Evolutionary conservation across 2,888 invertebrate genomes (phyloP).

Genomic region (Auanema sp.): DNA sequence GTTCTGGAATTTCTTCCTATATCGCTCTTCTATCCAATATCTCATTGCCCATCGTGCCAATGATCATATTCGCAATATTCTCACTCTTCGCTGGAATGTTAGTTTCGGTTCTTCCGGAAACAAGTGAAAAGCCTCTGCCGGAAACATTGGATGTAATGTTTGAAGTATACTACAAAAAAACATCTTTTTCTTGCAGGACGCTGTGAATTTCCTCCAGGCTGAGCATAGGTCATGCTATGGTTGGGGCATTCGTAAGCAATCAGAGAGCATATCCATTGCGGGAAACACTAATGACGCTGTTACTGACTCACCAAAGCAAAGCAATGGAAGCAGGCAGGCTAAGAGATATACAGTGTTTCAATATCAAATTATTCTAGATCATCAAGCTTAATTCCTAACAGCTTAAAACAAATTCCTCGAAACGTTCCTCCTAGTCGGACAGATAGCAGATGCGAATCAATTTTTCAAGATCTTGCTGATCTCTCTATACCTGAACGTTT

Average conservation of each 20-base stretch:
- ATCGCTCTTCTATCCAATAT: constrained; percentile 62
- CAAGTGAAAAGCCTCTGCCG: constrained; percentile 61
- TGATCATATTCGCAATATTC: constrained; percentile 64
- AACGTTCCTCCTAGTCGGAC: too few relatives aligned
- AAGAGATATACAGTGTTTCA: too few relatives aligned
- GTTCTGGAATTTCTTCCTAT: constrained; percentile 62
- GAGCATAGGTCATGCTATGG: constrained; percentile 23
- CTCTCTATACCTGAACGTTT: constrained; percentile 33
- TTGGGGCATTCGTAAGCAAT: constrained; percentile 19
- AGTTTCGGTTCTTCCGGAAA: constrained; percentile 62
- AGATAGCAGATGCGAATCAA: constrained; percentile 26
- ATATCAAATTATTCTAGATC: neutral
- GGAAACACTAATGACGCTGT: neutral
- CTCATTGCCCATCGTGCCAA: constrained; percentile 62
- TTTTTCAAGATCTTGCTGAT: constrained; percentile 29
- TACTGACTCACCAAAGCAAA: neutral
- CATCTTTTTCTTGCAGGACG: constrained; percentile 25
- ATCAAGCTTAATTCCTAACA: too few relatives aligned
- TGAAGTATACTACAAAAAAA: neutral
- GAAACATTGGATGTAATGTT: constrained; percentile 55
- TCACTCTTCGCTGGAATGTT: constrained; percentile 62
- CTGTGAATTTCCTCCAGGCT: constrained; percentile 29
- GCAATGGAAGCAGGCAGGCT: constrained; percentile 3
- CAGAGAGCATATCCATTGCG: constrained; percentile 19
- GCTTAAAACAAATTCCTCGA: too few relatives aligned